phyloP scores from a whole-genome alignment of 2,113 vertebrate species.

The Phasianus colchicus region DNA sequence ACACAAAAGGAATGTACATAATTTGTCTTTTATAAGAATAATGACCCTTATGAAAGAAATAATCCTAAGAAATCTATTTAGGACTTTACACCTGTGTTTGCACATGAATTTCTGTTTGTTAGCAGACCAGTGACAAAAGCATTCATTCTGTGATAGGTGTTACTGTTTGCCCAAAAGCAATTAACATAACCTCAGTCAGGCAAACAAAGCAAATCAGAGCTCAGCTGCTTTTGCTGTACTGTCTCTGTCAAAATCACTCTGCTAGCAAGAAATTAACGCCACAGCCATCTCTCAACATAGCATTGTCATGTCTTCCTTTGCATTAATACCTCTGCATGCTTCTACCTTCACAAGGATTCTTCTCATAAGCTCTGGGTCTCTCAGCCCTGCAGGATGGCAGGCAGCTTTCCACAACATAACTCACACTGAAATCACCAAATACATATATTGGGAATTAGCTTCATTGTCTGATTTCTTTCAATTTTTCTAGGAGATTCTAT shows the following conservation, averaged over 20 bases:
- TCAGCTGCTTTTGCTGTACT: neutral
- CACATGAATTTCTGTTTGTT: slow-evolving; percentile 15
- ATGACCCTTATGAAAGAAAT: slow-evolving; percentile 13
- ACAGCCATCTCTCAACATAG: slow-evolving; percentile 10
- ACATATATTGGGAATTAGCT: neutral
- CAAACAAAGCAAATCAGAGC: slow-evolving; percentile 18
- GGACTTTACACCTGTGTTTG: slow-evolving; percentile 62
- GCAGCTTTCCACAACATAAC: neutral
- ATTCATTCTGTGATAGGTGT: slow-evolving; percentile 38
- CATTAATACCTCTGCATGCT: neutral
- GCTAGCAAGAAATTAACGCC: neutral
- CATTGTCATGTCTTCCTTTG: neutral
- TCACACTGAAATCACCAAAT: neutral
- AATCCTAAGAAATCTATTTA: neutral
- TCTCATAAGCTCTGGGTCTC: neutral
- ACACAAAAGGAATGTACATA: neutral
- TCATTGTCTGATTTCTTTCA: neutral
- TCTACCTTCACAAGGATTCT: neutral
- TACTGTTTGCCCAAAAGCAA: slow-evolving; percentile 43
- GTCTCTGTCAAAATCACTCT: slow-evolving; percentile 30
- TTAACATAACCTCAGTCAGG: slow-evolving; percentile 23
- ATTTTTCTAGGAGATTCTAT: neutral
- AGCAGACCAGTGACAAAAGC: slow-evolving; percentile 44
- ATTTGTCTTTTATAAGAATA: neutral
- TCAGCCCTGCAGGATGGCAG: neutral